Conservation (phyloP, 2,797 vertebrate genomes). For the Craterocephalus amniculus region DNA sequence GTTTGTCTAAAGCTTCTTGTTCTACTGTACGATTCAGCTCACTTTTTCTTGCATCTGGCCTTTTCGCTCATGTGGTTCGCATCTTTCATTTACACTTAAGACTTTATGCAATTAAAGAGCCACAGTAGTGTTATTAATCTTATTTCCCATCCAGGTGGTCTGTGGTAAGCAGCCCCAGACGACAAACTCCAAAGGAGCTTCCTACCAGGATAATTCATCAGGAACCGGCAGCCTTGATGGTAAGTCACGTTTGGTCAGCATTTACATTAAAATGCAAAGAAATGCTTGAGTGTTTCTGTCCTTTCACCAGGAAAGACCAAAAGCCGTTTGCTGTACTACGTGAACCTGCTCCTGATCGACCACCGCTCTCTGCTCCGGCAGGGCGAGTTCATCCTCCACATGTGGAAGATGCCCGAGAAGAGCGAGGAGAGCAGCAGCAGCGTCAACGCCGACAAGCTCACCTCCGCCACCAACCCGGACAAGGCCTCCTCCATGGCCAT, state of each 20-base stretch:
- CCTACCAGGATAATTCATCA: slow-evolving; percentile 78
- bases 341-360: slow-evolving; percentile 95
- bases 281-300: neutral
- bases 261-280: neutral
- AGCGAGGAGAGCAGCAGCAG: slow-evolving; percentile 95
- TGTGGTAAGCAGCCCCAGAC: slow-evolving; percentile 88
- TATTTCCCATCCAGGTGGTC: slow-evolving; percentile 82
- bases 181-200: slow-evolving; percentile 76
- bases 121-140: neutral
- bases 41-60: too few species aligned
- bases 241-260: slow-evolving; percentile 20
- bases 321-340: slow-evolving; percentile 94
- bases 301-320: slow-evolving; percentile 80
- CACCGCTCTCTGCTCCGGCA: slow-evolving; percentile 94
- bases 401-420: slow-evolving; percentile 98
- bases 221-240: slow-evolving; percentile 77
- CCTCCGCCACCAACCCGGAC: slow-evolving; percentile 97
- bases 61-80: too few species aligned
- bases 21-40: too few species aligned
- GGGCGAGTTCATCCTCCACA: slow-evolving; percentile 96
- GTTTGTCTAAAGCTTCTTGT: too few species aligned
- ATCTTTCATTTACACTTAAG: too few species aligned
- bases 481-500: slow-evolving; percentile 95
- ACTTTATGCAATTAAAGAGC: too few species aligned
- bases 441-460: slow-evolving; percentile 96